Percentiles rank a stretch among this genome's conserved stretches.
These are phyloP conservation scores for Patagioenas fasciata DNA, from an alignment of 2,113 vertebrate species.

Conservation along the genomic window DNA sequence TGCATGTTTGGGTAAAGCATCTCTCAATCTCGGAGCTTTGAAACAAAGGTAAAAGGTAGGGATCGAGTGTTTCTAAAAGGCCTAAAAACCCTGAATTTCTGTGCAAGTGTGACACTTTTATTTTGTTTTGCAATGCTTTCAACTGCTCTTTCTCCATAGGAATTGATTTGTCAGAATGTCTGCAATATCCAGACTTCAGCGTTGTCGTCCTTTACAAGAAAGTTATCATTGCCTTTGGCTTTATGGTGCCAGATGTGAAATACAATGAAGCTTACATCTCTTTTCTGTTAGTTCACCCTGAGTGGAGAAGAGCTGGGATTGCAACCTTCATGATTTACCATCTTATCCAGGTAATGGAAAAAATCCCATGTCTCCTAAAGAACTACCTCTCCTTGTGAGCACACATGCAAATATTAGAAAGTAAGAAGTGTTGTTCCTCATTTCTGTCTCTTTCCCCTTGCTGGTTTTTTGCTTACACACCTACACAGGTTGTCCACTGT, in stretches of 20 bases:
- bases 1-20: neutral
- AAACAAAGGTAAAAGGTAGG: neutral
- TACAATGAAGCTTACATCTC: slow-evolving; percentile 99
- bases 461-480: neutral
- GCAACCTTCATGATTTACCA: slow-evolving; percentile 99
- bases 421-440: neutral
- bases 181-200: slow-evolving; percentile 98
- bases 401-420: neutral
- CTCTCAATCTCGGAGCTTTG: neutral
- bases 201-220: slow-evolving; percentile 97
- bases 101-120: neutral
- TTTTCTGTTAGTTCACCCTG: slow-evolving; percentile 94
- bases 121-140: neutral
- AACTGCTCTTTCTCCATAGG: slow-evolving; percentile 69
- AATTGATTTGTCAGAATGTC: slow-evolving; percentile 93
- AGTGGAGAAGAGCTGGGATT: slow-evolving; percentile 95
- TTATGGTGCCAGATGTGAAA: slow-evolving; percentile 98
- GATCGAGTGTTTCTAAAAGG: neutral
- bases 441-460: neutral
- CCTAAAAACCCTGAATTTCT: neutral
- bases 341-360: slow-evolving; percentile 89
- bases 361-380: neutral
- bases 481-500: neutral
- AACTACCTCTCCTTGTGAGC: neutral
- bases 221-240: slow-evolving; percentile 94